These are phyloP conservation scores for Zaprionus kolodkinae DNA, from an alignment of 1,140 invertebrate genomes.

Conservation along the genomic window DNA sequence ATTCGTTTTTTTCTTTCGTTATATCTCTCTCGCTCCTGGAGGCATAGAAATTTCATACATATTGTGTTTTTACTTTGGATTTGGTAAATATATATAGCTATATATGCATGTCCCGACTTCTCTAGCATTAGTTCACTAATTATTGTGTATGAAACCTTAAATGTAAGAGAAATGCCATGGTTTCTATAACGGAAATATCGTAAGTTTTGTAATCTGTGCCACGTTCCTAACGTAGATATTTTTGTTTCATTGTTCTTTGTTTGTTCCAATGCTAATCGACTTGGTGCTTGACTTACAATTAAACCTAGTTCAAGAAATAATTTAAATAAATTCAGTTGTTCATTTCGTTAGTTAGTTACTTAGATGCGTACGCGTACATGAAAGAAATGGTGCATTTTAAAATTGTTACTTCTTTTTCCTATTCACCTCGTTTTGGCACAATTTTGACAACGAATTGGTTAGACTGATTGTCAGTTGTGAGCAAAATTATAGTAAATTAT, in stretches of 20 bases:
- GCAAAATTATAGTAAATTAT: slow-evolving; percentile 53
- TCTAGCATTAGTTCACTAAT: slow-evolving; percentile 80
- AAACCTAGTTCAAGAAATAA: slow-evolving; percentile 65
- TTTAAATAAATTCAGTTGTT: slow-evolving; percentile 70
- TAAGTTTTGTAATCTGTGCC: slow-evolving; percentile 41
- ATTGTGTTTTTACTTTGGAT: slow-evolving; percentile 48
- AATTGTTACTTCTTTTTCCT: slow-evolving; percentile 35
- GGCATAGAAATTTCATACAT: slow-evolving; percentile 42
- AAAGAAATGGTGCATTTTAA: slow-evolving; percentile 57
- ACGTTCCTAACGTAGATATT: slow-evolving; percentile 50
- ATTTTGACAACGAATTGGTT: slow-evolving; percentile 67
- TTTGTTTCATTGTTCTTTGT: slow-evolving; percentile 10
- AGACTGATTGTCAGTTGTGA: slow-evolving; percentile 76
- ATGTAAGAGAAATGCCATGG: slow-evolving; percentile 78
- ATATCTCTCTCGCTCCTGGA: slow-evolving; percentile 18
- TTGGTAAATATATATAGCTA: slow-evolving; percentile 62
- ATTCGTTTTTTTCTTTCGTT: slow-evolving; percentile 27
- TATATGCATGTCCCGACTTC: slow-evolving; percentile 56
- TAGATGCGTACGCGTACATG: slow-evolving; percentile 13
- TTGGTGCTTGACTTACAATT: slow-evolving; percentile 73
- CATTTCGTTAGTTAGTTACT: slow-evolving; percentile 62
- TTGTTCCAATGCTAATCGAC: slow-evolving; percentile 75
- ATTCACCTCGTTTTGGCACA: slow-evolving; percentile 58
- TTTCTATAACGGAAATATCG: slow-evolving; percentile 76
- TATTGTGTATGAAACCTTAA: slow-evolving; percentile 82